Conservation (phyloP, 1,140 invertebrate genomes). For the Pararge aegeria region DNA sequence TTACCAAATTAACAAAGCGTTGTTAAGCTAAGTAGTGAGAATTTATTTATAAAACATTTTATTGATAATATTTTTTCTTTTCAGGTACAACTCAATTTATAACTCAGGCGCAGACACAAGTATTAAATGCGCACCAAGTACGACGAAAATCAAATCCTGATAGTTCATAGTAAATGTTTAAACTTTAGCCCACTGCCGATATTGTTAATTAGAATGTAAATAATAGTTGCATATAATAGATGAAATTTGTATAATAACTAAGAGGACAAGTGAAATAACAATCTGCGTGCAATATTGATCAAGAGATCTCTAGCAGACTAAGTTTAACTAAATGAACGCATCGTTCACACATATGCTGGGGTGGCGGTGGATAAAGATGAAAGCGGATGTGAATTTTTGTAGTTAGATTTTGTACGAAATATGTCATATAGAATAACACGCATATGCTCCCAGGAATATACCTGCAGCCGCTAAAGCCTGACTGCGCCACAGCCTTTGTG, state of each 20-base stretch:
- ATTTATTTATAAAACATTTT: not conserved
- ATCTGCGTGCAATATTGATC: constrained; percentile 30
- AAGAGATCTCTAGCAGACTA: constrained; percentile 15
- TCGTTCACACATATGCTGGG: no score
- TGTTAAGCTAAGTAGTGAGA: no score
- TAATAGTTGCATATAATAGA: constrained; percentile 41
- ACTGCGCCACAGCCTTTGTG: not conserved
- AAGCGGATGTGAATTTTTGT: no score
- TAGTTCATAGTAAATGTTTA: constrained; percentile 63
- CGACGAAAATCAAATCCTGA: constrained; percentile 70
- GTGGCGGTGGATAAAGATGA: no score
- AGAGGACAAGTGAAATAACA: constrained; percentile 16
- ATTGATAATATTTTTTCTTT: constrained; percentile 17
- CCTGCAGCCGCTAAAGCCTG: no score
- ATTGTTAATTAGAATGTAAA: constrained; percentile 53
- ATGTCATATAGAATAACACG: no score
- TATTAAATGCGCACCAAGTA: constrained; percentile 63
- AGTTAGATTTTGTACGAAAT: no score
- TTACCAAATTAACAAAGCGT: no score
- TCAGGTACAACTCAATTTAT: constrained; percentile 67
- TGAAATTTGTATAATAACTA: constrained; percentile 33
- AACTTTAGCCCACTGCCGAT: constrained; percentile 43
- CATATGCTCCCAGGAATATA: no score
- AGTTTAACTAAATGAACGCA: not conserved
- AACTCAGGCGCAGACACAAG: constrained; percentile 59